Percentiles rank a stretch among this genome's conserved stretches.
These are phyloP conservation scores for Collichthys lucidus DNA, from an alignment of 2,113 vertebrate species.

Conservation along the genomic window DNA sequence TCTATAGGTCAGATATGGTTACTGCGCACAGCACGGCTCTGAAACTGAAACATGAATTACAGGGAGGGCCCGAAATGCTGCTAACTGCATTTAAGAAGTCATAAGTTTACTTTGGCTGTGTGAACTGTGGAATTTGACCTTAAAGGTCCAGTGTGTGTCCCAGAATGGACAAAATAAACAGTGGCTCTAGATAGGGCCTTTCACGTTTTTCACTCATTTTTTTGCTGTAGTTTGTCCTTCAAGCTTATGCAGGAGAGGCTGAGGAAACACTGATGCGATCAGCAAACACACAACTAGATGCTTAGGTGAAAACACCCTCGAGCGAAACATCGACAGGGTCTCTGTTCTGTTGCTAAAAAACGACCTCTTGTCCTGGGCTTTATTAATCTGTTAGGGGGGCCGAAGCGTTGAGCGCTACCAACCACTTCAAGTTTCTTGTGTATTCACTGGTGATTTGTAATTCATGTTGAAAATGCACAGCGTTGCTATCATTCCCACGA, in stretches of 20 bases:
- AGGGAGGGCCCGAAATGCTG: background rate
- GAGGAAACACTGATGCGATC: no score
- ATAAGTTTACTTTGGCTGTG: background rate
- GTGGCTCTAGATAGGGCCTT: no score
- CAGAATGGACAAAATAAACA: no score
- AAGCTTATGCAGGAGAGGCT: background rate
- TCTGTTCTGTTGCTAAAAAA: conserved; percentile 15
- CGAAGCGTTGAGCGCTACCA: no score
- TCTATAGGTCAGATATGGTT: conserved; percentile 40
- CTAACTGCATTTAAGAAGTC: background rate
- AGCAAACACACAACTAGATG: no score
- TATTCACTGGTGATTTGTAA: background rate
- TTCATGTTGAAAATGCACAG: background rate
- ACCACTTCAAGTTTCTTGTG: background rate
- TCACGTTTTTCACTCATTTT: no score
- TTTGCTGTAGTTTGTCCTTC: no score
- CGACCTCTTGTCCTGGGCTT: background rate
- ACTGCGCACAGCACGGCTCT: conserved; percentile 37
- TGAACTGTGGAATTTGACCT: conserved; percentile 10
- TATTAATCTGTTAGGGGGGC: background rate
- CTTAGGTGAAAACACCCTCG: background rate
- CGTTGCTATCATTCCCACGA: background rate
- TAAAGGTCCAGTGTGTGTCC: no score
- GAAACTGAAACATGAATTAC: background rate
- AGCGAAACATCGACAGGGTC: conserved; percentile 3